A percentile compares a stretch with the other conserved stretches of the same genome.
phyloP scores from a whole-genome alignment of 1,140 invertebrate species.

The Papilio dardanus region DNA sequence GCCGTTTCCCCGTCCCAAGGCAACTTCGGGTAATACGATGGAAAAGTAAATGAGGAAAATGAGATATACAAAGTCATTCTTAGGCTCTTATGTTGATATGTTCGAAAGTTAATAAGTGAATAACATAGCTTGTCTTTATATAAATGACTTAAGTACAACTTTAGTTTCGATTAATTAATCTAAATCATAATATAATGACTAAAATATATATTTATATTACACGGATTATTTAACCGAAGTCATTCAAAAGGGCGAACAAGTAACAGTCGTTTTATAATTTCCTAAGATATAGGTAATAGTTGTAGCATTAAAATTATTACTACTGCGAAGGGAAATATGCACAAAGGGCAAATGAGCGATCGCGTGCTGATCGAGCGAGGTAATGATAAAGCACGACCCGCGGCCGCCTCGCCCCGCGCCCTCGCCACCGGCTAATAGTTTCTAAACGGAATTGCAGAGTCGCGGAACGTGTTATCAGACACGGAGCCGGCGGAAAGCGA shows the following conservation, averaged over 20 bases:
- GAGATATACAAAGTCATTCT: slow-evolving; percentile 5
- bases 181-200: too few relatives aligned
- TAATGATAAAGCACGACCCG: slow-evolving; percentile 58
- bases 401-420: background rate
- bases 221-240: too few relatives aligned
- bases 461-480: slow-evolving; percentile 58
- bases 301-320: background rate
- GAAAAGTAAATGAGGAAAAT: slow-evolving; percentile 47
- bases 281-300: slow-evolving; percentile 2
- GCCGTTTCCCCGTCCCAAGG: slow-evolving; percentile 64
- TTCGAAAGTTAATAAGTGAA: background rate
- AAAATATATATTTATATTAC: too few relatives aligned
- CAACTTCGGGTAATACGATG: slow-evolving; percentile 59
- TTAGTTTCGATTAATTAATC: too few relatives aligned
- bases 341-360: slow-evolving; percentile 29
- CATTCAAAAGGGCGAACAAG: too few relatives aligned
- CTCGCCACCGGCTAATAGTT: slow-evolving; percentile 31
- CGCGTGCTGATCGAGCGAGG: slow-evolving; percentile 29
- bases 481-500: slow-evolving; percentile 47
- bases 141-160: too few relatives aligned
- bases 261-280: background rate
- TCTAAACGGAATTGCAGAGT: slow-evolving; percentile 53
- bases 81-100: slow-evolving; percentile 1
- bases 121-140: too few relatives aligned
- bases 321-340: slow-evolving; percentile 16